Conservation (phyloP, 1,140 invertebrate species). For the Bombus cullumanus region DNA sequence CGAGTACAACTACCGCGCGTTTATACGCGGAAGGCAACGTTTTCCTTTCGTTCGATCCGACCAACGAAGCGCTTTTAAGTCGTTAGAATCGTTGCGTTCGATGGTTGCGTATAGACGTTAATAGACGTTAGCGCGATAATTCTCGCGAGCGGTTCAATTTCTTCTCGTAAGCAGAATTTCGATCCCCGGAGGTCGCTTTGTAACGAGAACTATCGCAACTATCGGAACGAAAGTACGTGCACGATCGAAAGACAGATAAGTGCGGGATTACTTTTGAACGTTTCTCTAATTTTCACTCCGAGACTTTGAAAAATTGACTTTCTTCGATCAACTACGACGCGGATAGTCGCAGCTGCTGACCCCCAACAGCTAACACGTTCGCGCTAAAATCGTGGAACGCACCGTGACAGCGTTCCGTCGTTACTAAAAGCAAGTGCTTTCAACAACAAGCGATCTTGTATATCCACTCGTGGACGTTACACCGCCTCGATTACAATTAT, state of each 20-base stretch:
- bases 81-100: too few species aligned
- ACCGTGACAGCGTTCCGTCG: fast-evolving
- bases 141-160: background rate
- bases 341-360: background rate
- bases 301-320: too few species aligned
- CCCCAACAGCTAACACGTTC: background rate
- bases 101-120: too few species aligned
- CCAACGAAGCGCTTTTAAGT: too few species aligned
- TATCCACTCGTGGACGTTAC: background rate
- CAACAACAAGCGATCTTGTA: too few species aligned
- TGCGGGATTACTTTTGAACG: background rate
- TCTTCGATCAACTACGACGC: background rate
- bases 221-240: background rate
- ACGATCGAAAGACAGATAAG: background rate
- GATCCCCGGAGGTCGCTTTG: background rate
- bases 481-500: background rate
- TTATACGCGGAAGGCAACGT: too few species aligned
- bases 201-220: background rate
- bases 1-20: too few species aligned
- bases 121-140: background rate
- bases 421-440: too few species aligned
- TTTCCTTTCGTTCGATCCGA: too few species aligned
- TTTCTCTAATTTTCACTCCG: too few species aligned
- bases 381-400: too few species aligned
- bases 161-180: too few species aligned